phyloP scores from a whole-genome alignment of 2,797 vertebrate species.

The Aphelocoma californica region DNA sequence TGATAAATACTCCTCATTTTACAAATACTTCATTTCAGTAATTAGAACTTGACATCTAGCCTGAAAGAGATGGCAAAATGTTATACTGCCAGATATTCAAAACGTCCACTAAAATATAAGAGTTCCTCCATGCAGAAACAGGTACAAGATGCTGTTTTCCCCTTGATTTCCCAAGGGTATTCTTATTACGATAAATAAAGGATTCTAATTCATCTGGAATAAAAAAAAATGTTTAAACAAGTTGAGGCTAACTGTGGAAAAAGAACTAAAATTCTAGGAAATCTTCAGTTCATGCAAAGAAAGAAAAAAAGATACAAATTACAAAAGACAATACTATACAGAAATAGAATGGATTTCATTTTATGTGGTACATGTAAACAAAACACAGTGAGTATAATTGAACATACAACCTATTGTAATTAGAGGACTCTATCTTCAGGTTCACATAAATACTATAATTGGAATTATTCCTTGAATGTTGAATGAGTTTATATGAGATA shows the following conservation, averaged over 20 bases:
- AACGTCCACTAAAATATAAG: not conserved
- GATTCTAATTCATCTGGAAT: not conserved
- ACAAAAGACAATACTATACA: not conserved
- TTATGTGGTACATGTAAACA: not conserved
- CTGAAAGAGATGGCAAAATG: not conserved
- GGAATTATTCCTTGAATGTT: not conserved
- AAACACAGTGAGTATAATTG: not conserved
- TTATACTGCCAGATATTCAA: not conserved
- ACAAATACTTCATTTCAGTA: not conserved
- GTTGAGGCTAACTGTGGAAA: not conserved
- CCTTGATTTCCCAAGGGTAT: not conserved
- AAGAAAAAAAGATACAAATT: not conserved
- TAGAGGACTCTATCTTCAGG: not conserved
- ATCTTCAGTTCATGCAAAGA: not conserved
- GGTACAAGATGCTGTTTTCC: not conserved
- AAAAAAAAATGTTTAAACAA: not conserved
- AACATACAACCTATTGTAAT: not conserved
- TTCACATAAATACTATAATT: not conserved
- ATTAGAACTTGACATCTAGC: slow-evolving; percentile 25
- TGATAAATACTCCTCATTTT: slow-evolving; percentile 19
- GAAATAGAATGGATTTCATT: not conserved
- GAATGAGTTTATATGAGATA: not conserved
- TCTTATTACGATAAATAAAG: not conserved
- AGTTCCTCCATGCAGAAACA: not conserved
- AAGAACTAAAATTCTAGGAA: not conserved